Evolutionary conservation across 1,140 invertebrate genomes (phyloP), one percentile per base, ranked within the genome.

Genomic region (Drosophila sproati): DNA sequence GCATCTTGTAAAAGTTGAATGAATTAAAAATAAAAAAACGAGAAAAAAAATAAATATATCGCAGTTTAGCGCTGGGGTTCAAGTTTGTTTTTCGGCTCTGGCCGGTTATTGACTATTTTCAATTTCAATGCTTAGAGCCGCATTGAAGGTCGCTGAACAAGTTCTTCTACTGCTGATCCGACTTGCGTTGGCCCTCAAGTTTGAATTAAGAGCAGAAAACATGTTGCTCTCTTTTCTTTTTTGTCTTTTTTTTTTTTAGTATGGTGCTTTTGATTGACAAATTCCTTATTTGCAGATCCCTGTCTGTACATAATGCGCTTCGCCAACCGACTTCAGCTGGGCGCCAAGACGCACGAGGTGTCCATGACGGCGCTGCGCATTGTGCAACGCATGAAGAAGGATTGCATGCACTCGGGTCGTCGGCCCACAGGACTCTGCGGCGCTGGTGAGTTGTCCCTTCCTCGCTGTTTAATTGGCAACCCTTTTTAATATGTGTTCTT

Each of bases 331-430:
- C 93, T 99, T 43, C 96, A 99, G 91, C 97, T 99, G 92, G 98
- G 96, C 3, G 95, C 96, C 2, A 98, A 98, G 93, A 97, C 96
- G 4, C 96, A 99, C 88, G 96, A 98, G 90, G 98, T 99, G 3
- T 97, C 96, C n/a, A 98, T 96, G 94, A 99, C 98, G 2, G 98
- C 98, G 0, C 93, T 98, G 39, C 94, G 98, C 67, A 94, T 99
- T 45, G 97, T 99, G 5, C 96, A 98, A 92, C 94, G 99, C 87
- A 99, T 99, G 99, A 99, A 99, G 93, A 95, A 97, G 83, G 99
- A 99, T 93, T 99, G 97, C 93, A 97, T 99, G 92, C 97, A 99
- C 91, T 98, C 97, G 3, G 99, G 99, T 28, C 94, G 99, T 62
- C 94, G 98, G 87, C 98, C 99, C 8, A 99, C 98, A 1, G 99